A percentile compares a stretch with the other conserved stretches of the same genome.
Conservation (phyloP, 2,888 invertebrate genomes). For the Ptychoptera contaminata region DNA sequence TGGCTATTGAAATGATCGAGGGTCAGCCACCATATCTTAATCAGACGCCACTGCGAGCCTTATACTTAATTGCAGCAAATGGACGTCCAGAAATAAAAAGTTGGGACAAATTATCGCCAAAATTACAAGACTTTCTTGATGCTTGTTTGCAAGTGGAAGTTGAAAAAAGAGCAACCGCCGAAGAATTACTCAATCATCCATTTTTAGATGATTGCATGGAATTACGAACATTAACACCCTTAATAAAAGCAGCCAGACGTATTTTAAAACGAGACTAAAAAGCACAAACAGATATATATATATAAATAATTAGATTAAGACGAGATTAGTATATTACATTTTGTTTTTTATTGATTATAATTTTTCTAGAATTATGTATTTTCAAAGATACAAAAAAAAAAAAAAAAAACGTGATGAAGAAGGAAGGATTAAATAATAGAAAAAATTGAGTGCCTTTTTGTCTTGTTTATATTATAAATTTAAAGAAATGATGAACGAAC, state of each 20-base stretch:
- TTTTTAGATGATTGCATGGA: constrained; percentile 79
- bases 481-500: no score
- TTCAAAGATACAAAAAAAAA: no score
- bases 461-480: no score
- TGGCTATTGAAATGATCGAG: constrained; percentile 90
- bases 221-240: constrained; percentile 64
- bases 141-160: constrained; percentile 84
- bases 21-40: constrained; percentile 95
- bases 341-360: no score
- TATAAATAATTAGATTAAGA: no score
- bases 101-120: constrained; percentile 60
- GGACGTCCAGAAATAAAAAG: constrained; percentile 83
- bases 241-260: constrained; percentile 82
- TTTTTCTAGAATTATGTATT: no score
- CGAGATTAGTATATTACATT: no score
- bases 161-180: constrained; percentile 70
- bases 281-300: not conserved
- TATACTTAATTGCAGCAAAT: constrained; percentile 90
- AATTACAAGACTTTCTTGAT: constrained; percentile 71
- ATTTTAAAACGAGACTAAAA: constrained; percentile 39
- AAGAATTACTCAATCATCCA: constrained; percentile 74
- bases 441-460: no score
- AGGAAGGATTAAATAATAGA: no score
- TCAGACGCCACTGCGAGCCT: constrained; percentile 79
- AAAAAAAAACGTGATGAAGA: no score